Base-by-base conservation (phyloP, 2,797 vertebrate species). In the Tapirus indicus region DNA sequence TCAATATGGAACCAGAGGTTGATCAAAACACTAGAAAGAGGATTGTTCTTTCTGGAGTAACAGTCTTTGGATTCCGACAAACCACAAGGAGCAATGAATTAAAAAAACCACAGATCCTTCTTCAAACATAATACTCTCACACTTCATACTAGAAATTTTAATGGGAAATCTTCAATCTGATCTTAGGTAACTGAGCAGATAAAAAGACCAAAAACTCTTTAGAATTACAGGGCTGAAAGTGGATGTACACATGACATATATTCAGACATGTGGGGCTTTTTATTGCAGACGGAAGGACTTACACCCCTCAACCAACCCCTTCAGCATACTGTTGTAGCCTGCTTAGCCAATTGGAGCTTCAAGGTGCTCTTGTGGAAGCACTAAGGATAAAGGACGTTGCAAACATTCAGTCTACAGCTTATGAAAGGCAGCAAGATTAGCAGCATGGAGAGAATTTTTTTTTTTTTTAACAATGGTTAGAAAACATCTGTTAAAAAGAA, bases 111-210 rank as follows among this genome's bases (percentile, higher is more conserved):
- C 29, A 85, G 74, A 83, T 69, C 6, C 58, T 77, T 91, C 69
- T 32, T 92, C 41, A 94, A 91, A 86, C 7, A 62, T 62, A 62
- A 84, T 72, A 47, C 21, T 90, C 54, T 75, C 60, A 79, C 79
- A 90, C 23, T 87, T 95, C 56, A 87, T 47, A 25, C 3, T 95
- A 62, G 35, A 96, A 87, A 84, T 4, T 8, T 58, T 88, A 69
- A 62, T 64, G 58, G 35, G 58, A 96, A 97, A 93, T 52, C 88
- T 10, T 87, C n/a, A 79, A 87, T 29, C 29, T 86, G 41, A 92
- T 66, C 54, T 87, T 82, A n/a, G 32, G 18, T 88, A 87, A 93
- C 25, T 72, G 88, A 72, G 52, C 49, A 77, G 71, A 82, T 52
- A 64, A 69, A 78, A n/a, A 86, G 60, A 72, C 54, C 21, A 66